Evolutionary conservation across 2,888 invertebrate species (phyloP), one percentile per base, ranked within the genome.

Genomic region (Opisthograptis luteolata): DNA sequence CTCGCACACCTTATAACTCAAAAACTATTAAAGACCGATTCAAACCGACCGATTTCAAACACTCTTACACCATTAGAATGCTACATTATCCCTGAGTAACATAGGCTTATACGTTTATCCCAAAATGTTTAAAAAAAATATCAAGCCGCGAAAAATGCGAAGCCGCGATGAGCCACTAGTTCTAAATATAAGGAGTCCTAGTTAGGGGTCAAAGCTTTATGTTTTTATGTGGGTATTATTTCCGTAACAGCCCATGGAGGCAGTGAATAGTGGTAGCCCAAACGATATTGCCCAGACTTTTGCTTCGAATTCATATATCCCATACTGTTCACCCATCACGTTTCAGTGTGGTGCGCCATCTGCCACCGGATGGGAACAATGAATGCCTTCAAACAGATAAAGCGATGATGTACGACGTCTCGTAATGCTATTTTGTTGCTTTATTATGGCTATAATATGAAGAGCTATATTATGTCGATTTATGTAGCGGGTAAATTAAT

Each of bases 291-390:
- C 7, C 6, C 20, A 7, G 7, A 20, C 6, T 20, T 20, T 25
- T 25, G 8, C 9, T 15, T 4, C 8, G 2, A 3, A 2, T 8
- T 9, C 6, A n/a, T 15, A 28, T 35, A 24, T 36, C 3, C 36
- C 35, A 9, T 30, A 32, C 49, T 39, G 39, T 32, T 31, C 1
- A 22, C 14, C 8, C 10, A 20, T 22, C 35, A 32, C 39, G 60
- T 65, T 63, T 64, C 62, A 62, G 56, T 68, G 67, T 68, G 66
- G 62, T 44, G 41, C 37, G 46, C 64, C 70, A 77, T 77, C 65
- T 76, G 79, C 61, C 61, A 61, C 76, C 73, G 73, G 77, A 76
- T 79, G 78, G 65, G 62, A 62, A 73, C 76, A 81, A 82, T 79
- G 67, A 68, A 68, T 68, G 69, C 72, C 70, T 69, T 73, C 68